Evolutionary conservation across 2,113 vertebrate genomes (phyloP).

Genomic region (Hypomesus transpacificus): DNA sequence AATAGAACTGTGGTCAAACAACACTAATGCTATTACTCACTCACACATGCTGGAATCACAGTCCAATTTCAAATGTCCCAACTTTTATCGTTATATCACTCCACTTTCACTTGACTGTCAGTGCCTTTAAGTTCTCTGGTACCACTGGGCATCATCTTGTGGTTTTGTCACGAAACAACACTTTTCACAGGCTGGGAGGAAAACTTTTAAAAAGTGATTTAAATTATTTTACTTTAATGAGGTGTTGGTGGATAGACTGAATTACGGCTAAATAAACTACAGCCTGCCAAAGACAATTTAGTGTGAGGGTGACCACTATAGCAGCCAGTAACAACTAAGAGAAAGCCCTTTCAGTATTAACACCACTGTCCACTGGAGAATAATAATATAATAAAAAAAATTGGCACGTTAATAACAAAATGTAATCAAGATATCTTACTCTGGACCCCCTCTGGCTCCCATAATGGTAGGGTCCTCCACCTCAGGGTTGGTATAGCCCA

Average conservation of each 20-base stretch:
- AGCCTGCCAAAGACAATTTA: not conserved
- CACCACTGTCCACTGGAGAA: no score
- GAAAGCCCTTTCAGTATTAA: no score
- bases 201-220: not conserved
- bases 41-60: not conserved
- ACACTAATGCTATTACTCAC: not conserved
- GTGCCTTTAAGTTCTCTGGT: not conserved
- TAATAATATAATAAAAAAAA: no score
- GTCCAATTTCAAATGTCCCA: not conserved
- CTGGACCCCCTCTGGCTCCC: conserved; percentile 53
- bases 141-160: not conserved
- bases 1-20: not conserved
- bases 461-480: conserved; percentile 65
- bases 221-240: not conserved
- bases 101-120: not conserved
- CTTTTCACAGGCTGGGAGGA: not conserved
- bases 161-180: not conserved
- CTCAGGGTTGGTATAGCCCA: conserved; percentile 77
- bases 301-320: no score
- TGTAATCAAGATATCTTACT: conserved; percentile 62
- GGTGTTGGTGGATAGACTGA: not conserved
- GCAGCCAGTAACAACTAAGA: no score
- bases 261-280: not conserved
- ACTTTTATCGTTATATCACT: not conserved
- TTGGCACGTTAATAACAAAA: no score